Percentiles rank a stretch among this genome's conserved stretches.
phyloP scores from a whole-genome alignment of 1,140 invertebrate species.

The Bombus confusus region DNA sequence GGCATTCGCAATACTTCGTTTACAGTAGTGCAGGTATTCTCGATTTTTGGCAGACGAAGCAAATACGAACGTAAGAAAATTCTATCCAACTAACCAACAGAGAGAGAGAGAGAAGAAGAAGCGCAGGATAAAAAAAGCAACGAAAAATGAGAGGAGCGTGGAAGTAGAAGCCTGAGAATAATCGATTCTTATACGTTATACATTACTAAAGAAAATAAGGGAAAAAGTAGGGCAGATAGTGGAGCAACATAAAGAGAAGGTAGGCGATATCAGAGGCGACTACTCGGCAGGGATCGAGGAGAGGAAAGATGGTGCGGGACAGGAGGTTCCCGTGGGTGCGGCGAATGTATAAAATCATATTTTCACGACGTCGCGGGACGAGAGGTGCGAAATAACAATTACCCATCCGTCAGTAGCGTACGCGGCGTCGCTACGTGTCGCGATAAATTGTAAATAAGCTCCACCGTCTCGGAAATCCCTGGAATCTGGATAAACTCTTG shows the following conservation, averaged over 20 bases:
- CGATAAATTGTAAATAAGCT: slow-evolving; percentile 46
- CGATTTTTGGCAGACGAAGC: background rate
- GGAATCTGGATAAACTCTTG: slow-evolving; percentile 25
- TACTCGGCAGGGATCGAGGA: background rate
- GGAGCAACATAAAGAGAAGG: background rate
- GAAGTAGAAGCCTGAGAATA: background rate
- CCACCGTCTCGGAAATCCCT: slow-evolving; percentile 7
- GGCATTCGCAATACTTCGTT: background rate
- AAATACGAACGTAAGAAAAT: no score
- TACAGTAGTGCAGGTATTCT: background rate
- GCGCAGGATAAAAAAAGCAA: background rate
- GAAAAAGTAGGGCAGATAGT: background rate
- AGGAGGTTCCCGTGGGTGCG: no score
- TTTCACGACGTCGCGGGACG: background rate
- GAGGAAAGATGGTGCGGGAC: background rate
- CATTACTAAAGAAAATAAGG: background rate
- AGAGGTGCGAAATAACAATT: slow-evolving; percentile 25
- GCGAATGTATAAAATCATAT: slow-evolving; percentile 26
- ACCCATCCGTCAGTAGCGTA: slow-evolving; percentile 19
- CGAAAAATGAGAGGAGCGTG: no score
- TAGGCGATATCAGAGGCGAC: background rate
- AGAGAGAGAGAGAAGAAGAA: background rate
- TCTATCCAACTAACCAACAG: background rate
- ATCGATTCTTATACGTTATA: slow-evolving; percentile 2
- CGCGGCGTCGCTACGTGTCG: background rate